Base-by-base conservation (phyloP, 92 coral and sea anemone species). In the Pocillopora meandrina region DNA sequence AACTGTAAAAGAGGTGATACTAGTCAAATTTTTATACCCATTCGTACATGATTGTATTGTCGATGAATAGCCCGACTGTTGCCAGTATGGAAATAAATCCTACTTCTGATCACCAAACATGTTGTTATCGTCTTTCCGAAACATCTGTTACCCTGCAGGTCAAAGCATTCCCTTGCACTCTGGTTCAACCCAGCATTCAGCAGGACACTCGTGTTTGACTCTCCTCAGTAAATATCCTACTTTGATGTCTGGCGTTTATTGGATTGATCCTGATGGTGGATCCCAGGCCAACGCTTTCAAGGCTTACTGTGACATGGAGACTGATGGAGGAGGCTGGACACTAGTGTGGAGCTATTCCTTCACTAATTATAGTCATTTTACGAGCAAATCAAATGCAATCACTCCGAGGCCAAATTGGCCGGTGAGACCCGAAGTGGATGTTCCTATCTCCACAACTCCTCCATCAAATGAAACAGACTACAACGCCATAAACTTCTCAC, bases 261-360 rank as follows among this genome's bases (percentile, higher is more conserved):
- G 95, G 95, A 81, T 92, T 68, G 84, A 89, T 63, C 95, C 92
- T 0, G 71, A 67, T 49, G 83, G 82, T 21, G 80, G 74, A 2
- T 64, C 74, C 74, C 76, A 72, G 26, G 57, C 71, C 10, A 73
- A 83, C 80, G 92, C 87, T 17, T 82, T 92, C 79, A 74, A 69
- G 23, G 91, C 85, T 11, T 92, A 86, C 82, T 92, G 95, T 62
- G 95, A 65, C 60, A 83, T 74, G 80, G 80, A 83, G 34, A 83
- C 86, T 10, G 64, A 73, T 23, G 80, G 86, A 3, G 86, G 80
- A 73, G 86, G 80, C 56, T 83, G 86, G 86, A 83, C 80, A 2
- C 66, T 83, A 21, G 86, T 73, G 8, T 83, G 80, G 80, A 83
- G 86, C 66, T 74, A 83, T 31, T 52, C 86, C 0, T 83, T 83